Conservation (phyloP, 2,113 vertebrate species). For the Shinisaurus crocodilurus region DNA sequence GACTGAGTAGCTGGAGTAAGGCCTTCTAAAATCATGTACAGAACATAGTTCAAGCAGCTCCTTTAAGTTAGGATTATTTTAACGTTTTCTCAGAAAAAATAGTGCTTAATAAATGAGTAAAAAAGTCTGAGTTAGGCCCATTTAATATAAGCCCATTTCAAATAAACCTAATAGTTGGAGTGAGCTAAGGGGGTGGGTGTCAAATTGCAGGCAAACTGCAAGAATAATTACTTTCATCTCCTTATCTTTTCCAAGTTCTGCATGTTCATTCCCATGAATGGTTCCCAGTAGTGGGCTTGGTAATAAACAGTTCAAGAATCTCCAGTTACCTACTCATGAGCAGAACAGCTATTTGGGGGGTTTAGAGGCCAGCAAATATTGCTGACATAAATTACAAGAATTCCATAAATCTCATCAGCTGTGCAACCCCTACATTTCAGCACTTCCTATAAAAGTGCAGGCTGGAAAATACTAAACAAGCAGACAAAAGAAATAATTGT, state of each 20-base stretch:
- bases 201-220: not conserved
- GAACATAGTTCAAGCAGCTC: not conserved
- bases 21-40: not conserved
- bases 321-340: fast-evolving
- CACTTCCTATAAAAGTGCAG: not conserved
- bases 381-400: not conserved
- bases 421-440: not conserved
- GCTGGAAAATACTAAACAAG: constrained; percentile 22
- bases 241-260: not conserved
- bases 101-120: not conserved
- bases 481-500: not conserved
- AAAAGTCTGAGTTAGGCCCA: not conserved
- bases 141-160: constrained; percentile 2
- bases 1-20: not conserved
- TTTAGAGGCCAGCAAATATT: not conserved
- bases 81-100: not conserved
- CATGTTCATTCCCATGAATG: not conserved
- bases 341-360: not conserved
- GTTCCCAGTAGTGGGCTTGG: not conserved
- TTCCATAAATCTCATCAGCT: not conserved
- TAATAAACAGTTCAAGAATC: not conserved
- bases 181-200: constrained; percentile 45
- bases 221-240: not conserved
- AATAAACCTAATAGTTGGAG: not conserved
- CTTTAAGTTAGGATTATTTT: constrained; percentile 13